Base-by-base conservation (phyloP, 2,113 vertebrate genomes). In the Oncorhynchus keta region DNA sequence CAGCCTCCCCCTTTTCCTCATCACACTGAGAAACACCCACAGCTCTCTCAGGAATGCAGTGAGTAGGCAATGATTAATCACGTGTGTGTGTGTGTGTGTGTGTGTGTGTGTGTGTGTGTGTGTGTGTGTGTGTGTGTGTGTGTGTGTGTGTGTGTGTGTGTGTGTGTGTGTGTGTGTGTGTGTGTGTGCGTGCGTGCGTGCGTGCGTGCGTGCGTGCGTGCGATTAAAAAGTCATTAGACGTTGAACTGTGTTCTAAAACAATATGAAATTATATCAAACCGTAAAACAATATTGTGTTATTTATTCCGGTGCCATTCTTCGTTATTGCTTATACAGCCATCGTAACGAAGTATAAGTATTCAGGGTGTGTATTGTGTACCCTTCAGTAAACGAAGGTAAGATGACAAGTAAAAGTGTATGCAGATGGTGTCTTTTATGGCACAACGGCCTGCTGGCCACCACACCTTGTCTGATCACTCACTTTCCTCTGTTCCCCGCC, bases 401-500 rank as follows among this genome's bases (percentile, higher is more conserved):
- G 5, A 28, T n/a, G 39, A 48, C 1, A 20, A 72, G 51, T n/a
- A 51, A 72, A 49, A 57, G 18, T 35, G 65, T 7, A 4, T 64
- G 57, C 22, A 18, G 22, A 48, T 45, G 75, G 49, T 32, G 57
- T 73, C 3, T 73, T 35, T 45, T 45, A 20, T 51, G 49, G 39
- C 39, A 45, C 39, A 45, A 45, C 39, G 39, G 8, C 39, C 39
- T 45, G 39, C 39, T 45, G 39, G 9, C 39, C 39, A 45, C 39
- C 39, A 12, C 39, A 45, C 39, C 39, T 45, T 45, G 39, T 45
- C 39, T 45, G 39, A 45, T 87, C 83, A 69, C n/a, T 24, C 91
- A 93, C 92, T 91, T 90, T 80, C 68, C 74, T 51, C 24, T 74
- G 69, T 70, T 70, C 69, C 73, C 79, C 64, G 26, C 39, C 77